phyloP scores from a whole-genome alignment of 2,113 vertebrate genomes.

The Pseudopodoces humilis region DNA sequence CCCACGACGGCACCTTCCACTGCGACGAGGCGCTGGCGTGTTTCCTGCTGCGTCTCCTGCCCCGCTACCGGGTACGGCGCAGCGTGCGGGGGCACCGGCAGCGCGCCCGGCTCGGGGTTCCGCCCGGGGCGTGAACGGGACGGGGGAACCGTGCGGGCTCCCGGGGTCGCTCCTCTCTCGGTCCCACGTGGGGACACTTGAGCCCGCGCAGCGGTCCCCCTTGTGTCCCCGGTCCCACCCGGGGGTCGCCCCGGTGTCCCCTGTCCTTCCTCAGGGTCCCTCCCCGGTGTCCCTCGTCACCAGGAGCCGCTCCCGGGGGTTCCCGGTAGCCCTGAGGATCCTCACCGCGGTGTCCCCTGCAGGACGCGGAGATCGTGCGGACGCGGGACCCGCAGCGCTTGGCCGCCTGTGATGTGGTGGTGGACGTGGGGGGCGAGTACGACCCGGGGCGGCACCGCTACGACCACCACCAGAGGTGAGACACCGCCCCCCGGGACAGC shows the following conservation, averaged over 20 bases:
- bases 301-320: not conserved
- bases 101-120: not conserved
- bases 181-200: too few species aligned
- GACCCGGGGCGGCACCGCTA: conserved; percentile 86
- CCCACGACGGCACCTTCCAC: conserved; percentile 92
- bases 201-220: too few species aligned
- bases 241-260: not conserved
- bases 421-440: conserved; percentile 93
- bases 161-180: not conserved
- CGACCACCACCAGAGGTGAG: conserved; percentile 95
- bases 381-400: conserved; percentile 83
- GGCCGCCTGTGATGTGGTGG: conserved; percentile 85
- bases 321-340: accelerated
- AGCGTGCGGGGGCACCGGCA: not conserved
- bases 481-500: accelerated
- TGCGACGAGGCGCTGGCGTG: conserved; percentile 94
- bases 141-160: not conserved
- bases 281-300: not conserved
- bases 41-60: conserved; percentile 85
- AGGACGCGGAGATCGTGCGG: conserved; percentile 89
- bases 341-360: not conserved
- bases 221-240: too few species aligned
- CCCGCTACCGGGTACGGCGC: conserved; percentile 81
- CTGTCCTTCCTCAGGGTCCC: too few species aligned
- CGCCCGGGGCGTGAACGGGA: too few species aligned